A percentile compares a stretch with the other conserved stretches of the same genome.
These are phyloP conservation scores for Oscheius sp. DNA, from an alignment of 2,888 invertebrate species.

Conservation along the genomic window DNA sequence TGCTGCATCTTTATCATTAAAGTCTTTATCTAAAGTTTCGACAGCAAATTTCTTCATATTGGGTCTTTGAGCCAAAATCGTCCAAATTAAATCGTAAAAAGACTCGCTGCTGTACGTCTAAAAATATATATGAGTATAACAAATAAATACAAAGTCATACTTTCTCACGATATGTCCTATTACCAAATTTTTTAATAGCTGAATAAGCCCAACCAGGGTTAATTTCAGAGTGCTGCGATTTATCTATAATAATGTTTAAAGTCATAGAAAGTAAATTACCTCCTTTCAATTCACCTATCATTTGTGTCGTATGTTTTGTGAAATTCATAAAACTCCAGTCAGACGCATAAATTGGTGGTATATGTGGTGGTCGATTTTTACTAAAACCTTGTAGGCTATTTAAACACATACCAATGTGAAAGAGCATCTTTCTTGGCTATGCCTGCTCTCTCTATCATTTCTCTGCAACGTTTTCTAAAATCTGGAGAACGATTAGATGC, in stretches of 20 bases:
- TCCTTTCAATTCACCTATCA: constrained; percentile 39
- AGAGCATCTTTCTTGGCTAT: constrained; percentile 28
- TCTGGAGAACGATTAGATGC: constrained; percentile 39
- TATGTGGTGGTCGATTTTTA: background rate
- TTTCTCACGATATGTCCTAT: constrained; percentile 49
- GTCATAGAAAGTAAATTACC: background rate
- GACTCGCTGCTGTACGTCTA: constrained; percentile 54
- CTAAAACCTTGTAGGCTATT: too few relatives aligned
- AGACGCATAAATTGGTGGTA: background rate
- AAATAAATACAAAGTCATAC: constrained; percentile 11
- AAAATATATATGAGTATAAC: background rate
- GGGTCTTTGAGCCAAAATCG: constrained; percentile 54
- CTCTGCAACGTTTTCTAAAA: constrained; percentile 43
- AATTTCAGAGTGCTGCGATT: background rate
- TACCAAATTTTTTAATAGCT: constrained; percentile 54
- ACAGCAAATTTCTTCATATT: constrained; percentile 40
- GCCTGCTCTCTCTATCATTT: constrained; percentile 34
- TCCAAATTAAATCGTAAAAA: constrained; percentile 55
- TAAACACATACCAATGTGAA: background rate
- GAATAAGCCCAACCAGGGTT: constrained; percentile 47
- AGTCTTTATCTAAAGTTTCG: constrained; percentile 43
- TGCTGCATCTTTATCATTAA: constrained; percentile 36
- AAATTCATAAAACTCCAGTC: constrained; percentile 26
- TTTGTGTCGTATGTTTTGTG: constrained; percentile 15
- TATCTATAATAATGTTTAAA: background rate